Base-by-base conservation (phyloP, 2,888 invertebrate species). In the Pollenia griseotomentosa region DNA sequence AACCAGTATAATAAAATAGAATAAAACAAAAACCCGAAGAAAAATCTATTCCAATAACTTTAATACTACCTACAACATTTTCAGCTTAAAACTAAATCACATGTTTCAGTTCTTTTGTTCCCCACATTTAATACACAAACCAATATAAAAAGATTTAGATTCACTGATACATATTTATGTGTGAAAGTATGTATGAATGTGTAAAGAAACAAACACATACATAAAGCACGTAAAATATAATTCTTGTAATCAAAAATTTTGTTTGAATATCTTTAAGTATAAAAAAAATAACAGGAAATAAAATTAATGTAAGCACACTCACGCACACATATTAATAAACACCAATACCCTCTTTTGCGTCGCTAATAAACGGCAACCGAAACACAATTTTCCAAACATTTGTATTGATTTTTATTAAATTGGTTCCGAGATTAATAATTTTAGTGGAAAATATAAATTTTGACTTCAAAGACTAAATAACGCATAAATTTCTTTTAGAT, bases 291-390 rank as follows among this genome's bases (percentile, higher is more conserved):
- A 59, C 5, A 70, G 75, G 61, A 83, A 61, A 74, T 59, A 70
- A 83, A 83, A 63, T 77, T 83, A 55, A 77, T 77, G 48, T 70
- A 14, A 12, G n/a, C 11, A 70, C 59, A 81, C 55, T 65, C 46
- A 19, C n/a, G 14, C 40, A 44, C 48, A 42, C 16, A 79, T 40
- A 51, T n/a, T 11, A 55, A 63, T 14, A 3, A 2, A 55, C 46
- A 55, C 3, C 19, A 9, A 14, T 33, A 40, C 11, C 48, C 14
- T 2, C 2, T 42, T 23, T 33, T 33, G 16, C 48, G 16, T 51
- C 12, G 33, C 51, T 16, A 3, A 16, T n/a, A n/a, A n/a, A n/a
- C n/a, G n/a, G n/a, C n/a, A n/a, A n/a, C n/a, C n/a, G n/a, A n/a
- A n/a, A n/a, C n/a, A n/a, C n/a, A n/a, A n/a, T n/a, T n/a, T n/a